Evolutionary conservation across 2,113 vertebrate species (phyloP), one percentile per base, ranked within the genome.

Genomic region (Gopherus evgoodei): DNA sequence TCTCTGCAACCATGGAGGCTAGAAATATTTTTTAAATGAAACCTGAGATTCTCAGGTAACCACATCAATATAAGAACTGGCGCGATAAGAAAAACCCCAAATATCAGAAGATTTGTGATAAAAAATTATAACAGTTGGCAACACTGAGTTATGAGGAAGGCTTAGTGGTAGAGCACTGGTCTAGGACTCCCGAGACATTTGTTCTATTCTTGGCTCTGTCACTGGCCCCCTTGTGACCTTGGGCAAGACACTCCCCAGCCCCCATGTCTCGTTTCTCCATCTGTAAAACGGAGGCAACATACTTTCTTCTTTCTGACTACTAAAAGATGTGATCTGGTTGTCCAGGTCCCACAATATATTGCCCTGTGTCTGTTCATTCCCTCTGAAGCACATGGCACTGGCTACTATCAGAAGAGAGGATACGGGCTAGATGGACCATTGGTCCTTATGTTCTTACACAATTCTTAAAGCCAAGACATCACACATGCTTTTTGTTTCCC

Each of bases 401-500:
- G 17, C 69, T 22, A 31, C 65, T 29, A 24, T 38, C 50, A 42
- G 35, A 65, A 65, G 27, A 59, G 25, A 59, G 17, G 16, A 31
- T 54, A 22, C 11, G 35, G 21, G 4, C 29, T 85, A 35, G 57
- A 65, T 38, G 11, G 44, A 50, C 59, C 56, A 31, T 12, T 65
- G 29, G 27, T 84, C 44, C 44, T n/a, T 50, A 50, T 25, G 12
- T 31, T 29, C 5, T 76, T 76, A 3, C 4, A 49, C 72, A 86
- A 2, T 25, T 69, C 31, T 76, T 87, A 53, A 29, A 1, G 1
- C 21, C 24, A 17, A 2, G 16, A 8, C 44, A 13, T 8, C 11
- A 54, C 0, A 50, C 2, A 6, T 0, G 1, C 8, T 0, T 80
- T 78, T 25, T 44, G 1, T 27, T 56, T 10, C 49, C 49, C 65